Evolutionary conservation across 2,797 vertebrate species (phyloP), one percentile per base, ranked within the genome.

Genomic region (Aulostomus chinensis): DNA sequence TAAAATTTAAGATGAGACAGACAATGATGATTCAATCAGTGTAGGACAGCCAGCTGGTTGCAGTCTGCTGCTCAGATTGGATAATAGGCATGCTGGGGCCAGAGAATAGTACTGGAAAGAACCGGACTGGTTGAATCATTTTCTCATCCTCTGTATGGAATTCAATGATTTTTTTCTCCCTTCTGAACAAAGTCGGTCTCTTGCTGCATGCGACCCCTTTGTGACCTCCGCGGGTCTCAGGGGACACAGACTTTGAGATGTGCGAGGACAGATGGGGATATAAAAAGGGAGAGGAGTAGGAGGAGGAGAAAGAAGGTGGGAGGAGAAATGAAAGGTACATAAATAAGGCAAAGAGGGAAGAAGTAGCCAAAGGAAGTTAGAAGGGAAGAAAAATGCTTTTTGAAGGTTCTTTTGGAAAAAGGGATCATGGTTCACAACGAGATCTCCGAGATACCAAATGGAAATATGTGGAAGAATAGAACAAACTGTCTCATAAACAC

Each of bases 81-180:
- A 62, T 83, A 69, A 85, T 81, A 24, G 54, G 24, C 29, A 52
- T 32, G 25, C 62, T 40, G 52, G 29, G 31, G 20, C 10, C 39
- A 38, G 24, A 57, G 31, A 51, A 51, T 34, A 49, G 20, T 14
- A 25, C 51, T 26, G n/a, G 9, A 56, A 35, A 50, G 30, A 57
- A 61, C n/a, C 42, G 29, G 26, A 47, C 55, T 16, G 34, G 13
- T 10, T 17, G 13, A 38, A 39, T 38, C 32, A 37, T 76, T 62
- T 61, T 58, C 35, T 55, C 26, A 32, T 15, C 65, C 47, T 75
- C 39, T 59, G 40, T 70, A 40, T 53, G 54, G 47, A 61, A 68
- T 43, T 7, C 22, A 86, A 80, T 64, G 75, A 86, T 86, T 86
- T 68, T 48, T 57, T 51, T 48, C 47, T n/a, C 4, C 2, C 7